Evolutionary conservation across 2,113 vertebrate species (phyloP).

Genomic region (Otis tarda): DNA sequence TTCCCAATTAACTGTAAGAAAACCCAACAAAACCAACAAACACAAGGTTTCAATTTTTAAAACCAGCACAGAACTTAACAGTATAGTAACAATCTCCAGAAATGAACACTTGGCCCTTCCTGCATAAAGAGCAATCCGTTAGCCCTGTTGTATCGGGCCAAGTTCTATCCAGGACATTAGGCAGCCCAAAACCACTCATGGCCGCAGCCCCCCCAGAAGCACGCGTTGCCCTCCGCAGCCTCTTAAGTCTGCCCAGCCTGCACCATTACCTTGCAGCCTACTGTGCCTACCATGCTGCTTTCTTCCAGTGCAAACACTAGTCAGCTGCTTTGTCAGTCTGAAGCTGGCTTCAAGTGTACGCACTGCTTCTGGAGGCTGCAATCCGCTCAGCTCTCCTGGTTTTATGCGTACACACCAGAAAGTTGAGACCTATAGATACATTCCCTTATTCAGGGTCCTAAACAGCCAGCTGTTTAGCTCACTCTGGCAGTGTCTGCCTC

Average conservation of each 20-base stretch:
- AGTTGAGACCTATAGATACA: too few species aligned
- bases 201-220: not conserved
- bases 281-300: not conserved
- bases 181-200: not conserved
- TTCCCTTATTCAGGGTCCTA: not conserved
- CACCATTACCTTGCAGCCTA: not conserved
- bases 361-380: not conserved
- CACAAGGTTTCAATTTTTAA: not conserved
- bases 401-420: not conserved
- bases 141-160: not conserved
- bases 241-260: not conserved
- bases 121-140: too few species aligned
- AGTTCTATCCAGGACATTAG: not conserved
- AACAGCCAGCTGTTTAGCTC: not conserved
- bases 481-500: not conserved
- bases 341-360: not conserved
- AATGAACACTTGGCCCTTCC: not conserved
- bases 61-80: not conserved
- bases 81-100: not conserved
- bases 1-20: not conserved
- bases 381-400: not conserved
- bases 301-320: not conserved
- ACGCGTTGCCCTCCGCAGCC: too few species aligned
- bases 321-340: not conserved
- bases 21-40: not conserved